Percentiles rank a stretch among this genome's conserved stretches.
Conservation (phyloP, 2,113 vertebrate genomes). For the Coracopsis vasa region DNA sequence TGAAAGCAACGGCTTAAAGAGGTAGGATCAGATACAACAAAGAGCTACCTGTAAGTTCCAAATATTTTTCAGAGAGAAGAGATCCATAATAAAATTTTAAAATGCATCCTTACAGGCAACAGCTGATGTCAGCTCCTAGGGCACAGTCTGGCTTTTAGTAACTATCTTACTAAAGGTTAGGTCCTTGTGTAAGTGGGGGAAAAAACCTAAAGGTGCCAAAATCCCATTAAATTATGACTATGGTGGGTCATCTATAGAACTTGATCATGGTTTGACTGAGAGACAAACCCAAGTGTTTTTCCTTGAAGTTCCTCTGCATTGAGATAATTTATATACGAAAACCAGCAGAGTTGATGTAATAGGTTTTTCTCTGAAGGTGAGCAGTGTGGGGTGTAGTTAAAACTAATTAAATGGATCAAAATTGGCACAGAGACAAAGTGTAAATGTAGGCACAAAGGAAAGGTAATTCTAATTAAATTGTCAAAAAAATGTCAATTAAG, state of each 20-base stretch:
- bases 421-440: neutral
- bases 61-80: neutral
- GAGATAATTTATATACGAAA: neutral
- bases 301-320: neutral
- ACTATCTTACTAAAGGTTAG: neutral
- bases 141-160: neutral
- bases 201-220: neutral
- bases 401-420: constrained; percentile 34
- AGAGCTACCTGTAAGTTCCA: neutral
- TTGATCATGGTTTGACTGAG: neutral
- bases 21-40: neutral
- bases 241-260: neutral
- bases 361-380: neutral
- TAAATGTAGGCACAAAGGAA: neutral
- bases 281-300: neutral
- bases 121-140: neutral
- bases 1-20: neutral
- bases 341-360: neutral
- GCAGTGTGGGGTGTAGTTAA: neutral
- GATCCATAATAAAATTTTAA: neutral
- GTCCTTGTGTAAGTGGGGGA: neutral
- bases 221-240: neutral
- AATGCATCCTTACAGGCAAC: neutral
- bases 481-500: neutral
- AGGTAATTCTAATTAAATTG: neutral